phyloP scores from a whole-genome alignment of 1,140 invertebrate species.

The Andricus grossulariae region DNA sequence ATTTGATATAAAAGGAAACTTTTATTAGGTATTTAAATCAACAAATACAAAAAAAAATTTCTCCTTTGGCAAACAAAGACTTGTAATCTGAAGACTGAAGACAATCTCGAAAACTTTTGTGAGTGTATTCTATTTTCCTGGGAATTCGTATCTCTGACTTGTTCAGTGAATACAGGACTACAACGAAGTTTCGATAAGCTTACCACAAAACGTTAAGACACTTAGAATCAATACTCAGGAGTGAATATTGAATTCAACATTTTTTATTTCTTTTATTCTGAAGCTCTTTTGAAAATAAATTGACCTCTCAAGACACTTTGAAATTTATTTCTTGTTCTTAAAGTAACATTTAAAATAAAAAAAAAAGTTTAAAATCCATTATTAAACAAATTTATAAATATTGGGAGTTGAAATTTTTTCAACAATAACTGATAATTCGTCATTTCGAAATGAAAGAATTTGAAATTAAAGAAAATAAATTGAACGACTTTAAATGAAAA shows the following conservation, averaged over 20 bases:
- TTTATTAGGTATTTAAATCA: no score
- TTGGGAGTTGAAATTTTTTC: no score
- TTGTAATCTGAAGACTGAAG: neutral
- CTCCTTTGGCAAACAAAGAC: neutral
- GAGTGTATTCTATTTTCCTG: constrained; percentile 45
- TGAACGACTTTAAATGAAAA: no score
- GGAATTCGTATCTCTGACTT: constrained; percentile 43
- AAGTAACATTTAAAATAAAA: no score
- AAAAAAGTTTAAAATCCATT: no score
- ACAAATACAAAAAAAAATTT: neutral
- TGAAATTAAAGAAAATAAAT: no score
- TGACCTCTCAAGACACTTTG: no score
- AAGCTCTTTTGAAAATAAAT: neutral
- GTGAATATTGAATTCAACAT: constrained; percentile 9
- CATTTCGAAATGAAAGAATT: no score
- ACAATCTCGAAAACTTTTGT: constrained; percentile 40
- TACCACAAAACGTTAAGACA: constrained; percentile 43
- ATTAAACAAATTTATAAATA: no score
- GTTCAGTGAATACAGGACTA: constrained; percentile 44
- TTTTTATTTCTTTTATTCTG: neutral
- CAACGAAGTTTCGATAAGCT: constrained; percentile 53
- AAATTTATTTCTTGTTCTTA: no score
- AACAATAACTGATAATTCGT: no score
- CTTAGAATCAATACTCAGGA: constrained; percentile 36
- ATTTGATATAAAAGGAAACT: no score